Evolutionary conservation across 2,797 vertebrate species (phyloP).

Genomic region (Falco biarmicus): DNA sequence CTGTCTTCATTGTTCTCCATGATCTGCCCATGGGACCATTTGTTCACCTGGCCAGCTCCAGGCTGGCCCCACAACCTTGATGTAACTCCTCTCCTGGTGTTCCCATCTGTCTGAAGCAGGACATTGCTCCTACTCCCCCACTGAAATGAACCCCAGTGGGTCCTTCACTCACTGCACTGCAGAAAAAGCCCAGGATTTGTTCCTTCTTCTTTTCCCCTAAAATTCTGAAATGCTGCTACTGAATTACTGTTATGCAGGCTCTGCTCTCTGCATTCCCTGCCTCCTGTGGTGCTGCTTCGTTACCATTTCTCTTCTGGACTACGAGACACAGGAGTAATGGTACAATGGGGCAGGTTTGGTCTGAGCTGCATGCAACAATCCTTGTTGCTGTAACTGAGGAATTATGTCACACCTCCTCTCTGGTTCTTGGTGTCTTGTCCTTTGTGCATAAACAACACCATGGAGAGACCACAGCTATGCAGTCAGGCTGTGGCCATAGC

Average conservation of each 20-base stretch:
- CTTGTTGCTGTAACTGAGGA: not conserved
- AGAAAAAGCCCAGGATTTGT: not conserved
- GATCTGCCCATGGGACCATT: not conserved
- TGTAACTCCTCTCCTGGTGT: not conserved
- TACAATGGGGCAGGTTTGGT: not conserved
- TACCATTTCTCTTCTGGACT: not conserved
- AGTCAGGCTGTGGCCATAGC: rapidly evolving
- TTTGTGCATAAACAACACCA: not conserved
- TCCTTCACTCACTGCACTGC: not conserved
- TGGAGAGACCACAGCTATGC: not conserved
- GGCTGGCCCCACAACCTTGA: not conserved
- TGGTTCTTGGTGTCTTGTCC: not conserved
- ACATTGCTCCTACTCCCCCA: not conserved
- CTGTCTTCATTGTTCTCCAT: not conserved
- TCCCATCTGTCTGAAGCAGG: not conserved
- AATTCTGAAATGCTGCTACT: not conserved
- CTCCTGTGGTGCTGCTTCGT: not conserved
- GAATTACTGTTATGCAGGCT: not conserved
- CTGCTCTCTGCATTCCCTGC: not conserved
- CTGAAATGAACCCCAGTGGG: not conserved
- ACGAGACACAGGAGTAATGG: not conserved
- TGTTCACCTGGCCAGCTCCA: not conserved
- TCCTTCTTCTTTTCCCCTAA: not conserved
- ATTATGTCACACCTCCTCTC: not conserved
- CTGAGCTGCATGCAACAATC: not conserved